Conservation (phyloP, 2,888 invertebrate species). For the Acanthopleura granulata region DNA sequence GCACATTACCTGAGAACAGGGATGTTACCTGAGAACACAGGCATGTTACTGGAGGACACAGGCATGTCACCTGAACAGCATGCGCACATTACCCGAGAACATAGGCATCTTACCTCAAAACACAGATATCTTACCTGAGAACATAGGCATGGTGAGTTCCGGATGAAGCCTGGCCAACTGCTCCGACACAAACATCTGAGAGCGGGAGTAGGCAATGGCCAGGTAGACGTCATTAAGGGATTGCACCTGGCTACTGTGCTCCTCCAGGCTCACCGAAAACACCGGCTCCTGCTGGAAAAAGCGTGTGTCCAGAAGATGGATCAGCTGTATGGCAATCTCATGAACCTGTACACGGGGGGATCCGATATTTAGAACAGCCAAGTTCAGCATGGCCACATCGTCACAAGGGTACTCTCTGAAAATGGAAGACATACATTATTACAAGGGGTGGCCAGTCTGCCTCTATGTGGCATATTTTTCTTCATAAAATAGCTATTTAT, state of each 20-base stretch:
- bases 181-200: constrained; percentile 91
- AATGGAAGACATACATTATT: constrained; percentile 3
- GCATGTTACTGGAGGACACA: too few species aligned
- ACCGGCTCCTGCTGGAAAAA: constrained; percentile 82
- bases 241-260: constrained; percentile 32
- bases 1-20: too few species aligned
- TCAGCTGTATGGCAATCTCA: constrained; percentile 92
- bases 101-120: too few species aligned
- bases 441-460: too few species aligned
- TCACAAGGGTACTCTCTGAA: constrained; percentile 74
- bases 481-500: too few species aligned
- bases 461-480: too few species aligned
- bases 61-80: too few species aligned
- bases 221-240: constrained; percentile 84
- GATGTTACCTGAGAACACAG: too few species aligned
- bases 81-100: too few species aligned
- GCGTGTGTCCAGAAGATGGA: constrained; percentile 91
- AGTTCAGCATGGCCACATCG: constrained; percentile 97
- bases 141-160: constrained; percentile 99
- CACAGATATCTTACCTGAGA: constrained; percentile 92
- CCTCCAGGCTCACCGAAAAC: constrained; percentile 60
- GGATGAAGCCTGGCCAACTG: constrained; percentile 95
- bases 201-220: constrained; percentile 85
- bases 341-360: constrained; percentile 93
- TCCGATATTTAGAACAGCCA: constrained; percentile 96